Base-by-base conservation (phyloP, 30 jellyfish, hydroid and myxozoan genomes). In the Phacellophora camtschatica region DNA sequence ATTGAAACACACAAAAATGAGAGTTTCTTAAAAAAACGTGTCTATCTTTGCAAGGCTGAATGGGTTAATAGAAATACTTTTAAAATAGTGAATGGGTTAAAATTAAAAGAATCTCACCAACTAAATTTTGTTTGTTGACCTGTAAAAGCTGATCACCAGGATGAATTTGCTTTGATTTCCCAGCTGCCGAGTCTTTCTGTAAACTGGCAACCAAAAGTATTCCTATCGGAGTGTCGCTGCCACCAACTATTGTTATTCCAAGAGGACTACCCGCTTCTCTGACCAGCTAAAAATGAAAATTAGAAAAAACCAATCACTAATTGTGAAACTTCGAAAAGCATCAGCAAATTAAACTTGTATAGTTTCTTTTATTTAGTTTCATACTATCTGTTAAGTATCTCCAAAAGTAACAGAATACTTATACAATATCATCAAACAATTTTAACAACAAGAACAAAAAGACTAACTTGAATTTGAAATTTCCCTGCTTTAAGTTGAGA, bases 171-270 rank as follows among this genome's bases (percentile, higher is more conserved):
- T 81, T 82, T 19, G 90, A 74, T 50, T 54, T 82, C 27, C 84
- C 94, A 19, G 99, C 99, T 2, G 95, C 90, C 9, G 97, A 77
- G 6, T 77, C 92, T 19, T 37, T 56, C 27, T 66, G 86, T 36
- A 94, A 58, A 27, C 68, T 59, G 23, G 90, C 68, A 22, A 94
- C 96, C 30, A 77, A 69, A 24, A 94, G 85, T 11, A 81, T 48
- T 6, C 87, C 82, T 24, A 84, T 57, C 8, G 95, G 90, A 7
- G 99, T 94, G 58, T 94, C 97, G 1, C 90, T 15, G 32, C 99
- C 99, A 15, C 99, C 99, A 3, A 87, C 88, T 22, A 93, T 83
- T 3, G 92, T 69, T 55, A 93, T 79, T 22, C 99, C 99, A 69
- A 93, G 96, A 16, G 96, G 94, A 18, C 85, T 63, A n/a, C 97